These are phyloP conservation scores for Lycaena phlaeas DNA, from an alignment of 2,888 invertebrate species.

Conservation along the genomic window DNA sequence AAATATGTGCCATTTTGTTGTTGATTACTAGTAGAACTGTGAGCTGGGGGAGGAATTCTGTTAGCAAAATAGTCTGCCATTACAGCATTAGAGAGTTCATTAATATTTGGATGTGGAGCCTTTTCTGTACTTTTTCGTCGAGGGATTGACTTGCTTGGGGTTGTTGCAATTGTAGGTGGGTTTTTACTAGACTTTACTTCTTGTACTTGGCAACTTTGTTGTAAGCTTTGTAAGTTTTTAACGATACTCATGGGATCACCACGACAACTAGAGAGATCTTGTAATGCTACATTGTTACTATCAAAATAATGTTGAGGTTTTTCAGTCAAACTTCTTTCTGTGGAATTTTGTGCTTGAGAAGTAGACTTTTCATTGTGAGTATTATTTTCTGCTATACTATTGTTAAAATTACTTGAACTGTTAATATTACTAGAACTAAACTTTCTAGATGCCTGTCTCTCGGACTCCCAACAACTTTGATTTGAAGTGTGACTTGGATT, in stretches of 20 bases:
- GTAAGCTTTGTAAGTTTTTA: constrained; percentile 78
- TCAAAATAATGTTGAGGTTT: constrained; percentile 79
- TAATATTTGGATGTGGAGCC: constrained; percentile 55
- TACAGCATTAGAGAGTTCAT: constrained; percentile 67
- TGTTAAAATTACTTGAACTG: constrained; percentile 52
- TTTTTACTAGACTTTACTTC: constrained; percentile 67
- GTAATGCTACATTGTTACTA: constrained; percentile 74
- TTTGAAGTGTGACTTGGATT: constrained; percentile 59
- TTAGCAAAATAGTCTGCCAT: constrained; percentile 72
- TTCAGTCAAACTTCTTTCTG: constrained; percentile 57
- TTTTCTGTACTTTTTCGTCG: constrained; percentile 77
- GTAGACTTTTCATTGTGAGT: constrained; percentile 56
- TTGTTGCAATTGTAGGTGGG: constrained; percentile 36
- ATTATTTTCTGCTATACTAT: constrained; percentile 56
- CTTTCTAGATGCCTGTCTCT: constrained; percentile 62
- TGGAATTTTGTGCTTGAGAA: constrained; percentile 56
- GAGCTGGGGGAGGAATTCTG: constrained; percentile 81
- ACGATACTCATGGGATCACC: constrained; percentile 85
- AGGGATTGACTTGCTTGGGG: constrained; percentile 39
- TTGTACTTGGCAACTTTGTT: constrained; percentile 74
- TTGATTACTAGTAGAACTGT: constrained; percentile 74
- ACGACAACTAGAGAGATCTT: constrained; percentile 81
- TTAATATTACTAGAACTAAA: constrained; percentile 59
- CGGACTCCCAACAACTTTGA: constrained; percentile 74
- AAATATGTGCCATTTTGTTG: constrained; percentile 81